Evolutionary conservation across 2,113 vertebrate species (phyloP).

Genomic region (Camelus dromedarius): DNA sequence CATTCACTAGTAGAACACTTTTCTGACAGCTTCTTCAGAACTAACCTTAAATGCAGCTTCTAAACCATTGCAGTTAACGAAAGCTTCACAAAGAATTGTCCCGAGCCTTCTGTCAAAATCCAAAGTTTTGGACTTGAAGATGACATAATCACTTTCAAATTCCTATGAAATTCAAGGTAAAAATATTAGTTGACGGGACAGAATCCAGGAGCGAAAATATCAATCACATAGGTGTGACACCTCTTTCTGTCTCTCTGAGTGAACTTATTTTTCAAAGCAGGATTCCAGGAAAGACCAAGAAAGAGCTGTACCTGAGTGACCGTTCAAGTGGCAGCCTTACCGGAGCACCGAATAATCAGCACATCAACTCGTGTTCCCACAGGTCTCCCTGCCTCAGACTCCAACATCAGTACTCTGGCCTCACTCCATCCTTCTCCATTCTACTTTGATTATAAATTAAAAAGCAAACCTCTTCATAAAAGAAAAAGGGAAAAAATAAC

Average conservation of each 20-base stretch:
- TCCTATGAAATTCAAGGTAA: conserved; percentile 79
- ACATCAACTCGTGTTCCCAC: rapidly evolving
- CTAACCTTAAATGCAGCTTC: conserved; percentile 91
- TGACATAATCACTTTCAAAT: conserved; percentile 87
- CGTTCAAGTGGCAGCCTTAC: neutral
- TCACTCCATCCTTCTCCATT: neutral
- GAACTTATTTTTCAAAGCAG: neutral
- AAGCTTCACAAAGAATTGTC: conserved; percentile 87
- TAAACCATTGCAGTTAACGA: conserved; percentile 89
- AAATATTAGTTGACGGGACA: neutral
- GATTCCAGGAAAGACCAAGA: neutral
- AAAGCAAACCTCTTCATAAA: neutral
- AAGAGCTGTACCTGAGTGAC: neutral
- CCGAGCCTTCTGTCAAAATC: conserved; percentile 88
- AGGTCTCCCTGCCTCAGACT: neutral
- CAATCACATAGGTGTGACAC: neutral
- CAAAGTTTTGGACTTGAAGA: conserved; percentile 87
- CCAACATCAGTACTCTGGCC: rapidly evolving
- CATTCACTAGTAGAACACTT: neutral
- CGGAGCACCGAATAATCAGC: neutral
- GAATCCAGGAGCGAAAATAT: neutral
- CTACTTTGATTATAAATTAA: neutral
- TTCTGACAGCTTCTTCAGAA: neutral
- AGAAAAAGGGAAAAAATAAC: neutral
- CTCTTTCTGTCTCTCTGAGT: neutral